Percentiles rank a stretch among this genome's conserved stretches.
Evolutionary conservation across 2,113 vertebrate species (phyloP).

Genomic region (Desmodus rotundus): DNA sequence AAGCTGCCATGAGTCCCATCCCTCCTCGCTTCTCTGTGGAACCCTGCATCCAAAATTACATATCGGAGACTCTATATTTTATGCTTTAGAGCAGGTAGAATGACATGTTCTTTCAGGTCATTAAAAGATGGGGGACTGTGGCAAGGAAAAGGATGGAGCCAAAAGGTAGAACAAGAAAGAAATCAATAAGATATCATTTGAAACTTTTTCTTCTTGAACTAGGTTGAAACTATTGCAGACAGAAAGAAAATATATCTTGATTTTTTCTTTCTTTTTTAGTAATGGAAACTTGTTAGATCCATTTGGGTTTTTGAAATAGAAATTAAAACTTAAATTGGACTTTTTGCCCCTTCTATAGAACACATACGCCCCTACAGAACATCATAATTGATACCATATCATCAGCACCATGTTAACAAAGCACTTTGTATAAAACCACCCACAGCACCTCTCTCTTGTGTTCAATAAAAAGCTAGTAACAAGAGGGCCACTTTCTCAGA

Average conservation of each 20-base stretch:
- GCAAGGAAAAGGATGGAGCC: background rate
- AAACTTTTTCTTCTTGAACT: background rate
- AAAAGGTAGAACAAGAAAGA: background rate
- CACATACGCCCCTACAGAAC: background rate
- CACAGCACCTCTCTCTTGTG: background rate
- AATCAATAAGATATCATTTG: background rate
- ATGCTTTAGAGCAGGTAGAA: background rate
- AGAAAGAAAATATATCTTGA: background rate
- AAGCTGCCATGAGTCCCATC: background rate
- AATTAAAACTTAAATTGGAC: conserved; percentile 26
- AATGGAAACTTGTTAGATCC: background rate
- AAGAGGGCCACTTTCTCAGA: conserved; percentile 15
- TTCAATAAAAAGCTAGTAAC: conserved; percentile 49
- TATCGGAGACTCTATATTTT: background rate
- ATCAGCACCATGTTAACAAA: conserved; percentile 5
- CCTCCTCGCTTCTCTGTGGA: background rate
- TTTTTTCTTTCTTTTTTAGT: background rate
- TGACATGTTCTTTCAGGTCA: background rate
- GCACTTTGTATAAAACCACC: background rate
- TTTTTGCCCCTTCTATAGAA: background rate
- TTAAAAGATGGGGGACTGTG: background rate
- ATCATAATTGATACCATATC: background rate
- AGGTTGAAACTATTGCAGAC: background rate
- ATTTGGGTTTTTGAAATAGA: conserved; percentile 39
- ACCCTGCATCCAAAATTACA: background rate